Conservation (phyloP, 1,140 invertebrate species). For the Cephus cinctus region DNA sequence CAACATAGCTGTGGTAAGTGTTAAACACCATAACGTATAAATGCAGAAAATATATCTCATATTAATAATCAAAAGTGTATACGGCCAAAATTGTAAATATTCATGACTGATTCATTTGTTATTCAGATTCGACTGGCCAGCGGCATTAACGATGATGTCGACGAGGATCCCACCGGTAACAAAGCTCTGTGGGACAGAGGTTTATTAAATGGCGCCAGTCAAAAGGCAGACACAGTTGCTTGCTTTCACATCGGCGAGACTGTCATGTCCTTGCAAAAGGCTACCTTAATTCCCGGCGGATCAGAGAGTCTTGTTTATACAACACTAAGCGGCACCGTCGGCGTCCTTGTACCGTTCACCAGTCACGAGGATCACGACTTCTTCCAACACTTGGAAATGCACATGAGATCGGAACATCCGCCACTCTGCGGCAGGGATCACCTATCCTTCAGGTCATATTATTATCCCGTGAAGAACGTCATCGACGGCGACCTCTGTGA, state of each 20-base stretch:
- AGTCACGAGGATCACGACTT: constrained; percentile 99
- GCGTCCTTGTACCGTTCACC: constrained; percentile 95
- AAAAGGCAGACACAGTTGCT: constrained; percentile 91
- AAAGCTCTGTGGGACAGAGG: constrained; percentile 98
- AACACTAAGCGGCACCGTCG: constrained; percentile 92
- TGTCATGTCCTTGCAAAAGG: constrained; percentile 87
- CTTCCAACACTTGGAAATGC: constrained; percentile 99
- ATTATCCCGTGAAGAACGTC: constrained; percentile 98
- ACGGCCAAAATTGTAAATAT: constrained; percentile 1
- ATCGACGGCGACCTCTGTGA: constrained; percentile 99
- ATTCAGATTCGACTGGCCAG: constrained; percentile 76
- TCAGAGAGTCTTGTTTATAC: constrained; percentile 96
- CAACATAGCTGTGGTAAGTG: constrained; percentile 86
- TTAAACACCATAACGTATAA: too few relatives aligned
- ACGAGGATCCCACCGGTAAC: constrained; percentile 98
- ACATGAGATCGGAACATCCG: constrained; percentile 96
- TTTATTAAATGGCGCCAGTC: constrained; percentile 93
- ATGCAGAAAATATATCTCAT: too few relatives aligned
- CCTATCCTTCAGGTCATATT: constrained; percentile 94
- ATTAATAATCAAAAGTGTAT: constrained; percentile 7
- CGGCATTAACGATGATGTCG: constrained; percentile 94
- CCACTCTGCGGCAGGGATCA: constrained; percentile 97
- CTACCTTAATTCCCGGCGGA: constrained; percentile 95
- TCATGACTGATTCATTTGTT: constrained; percentile 9
- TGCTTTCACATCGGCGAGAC: constrained; percentile 97